Evolutionary conservation across 2,113 vertebrate species (phyloP).

Genomic region (Petromus typicus): DNA sequence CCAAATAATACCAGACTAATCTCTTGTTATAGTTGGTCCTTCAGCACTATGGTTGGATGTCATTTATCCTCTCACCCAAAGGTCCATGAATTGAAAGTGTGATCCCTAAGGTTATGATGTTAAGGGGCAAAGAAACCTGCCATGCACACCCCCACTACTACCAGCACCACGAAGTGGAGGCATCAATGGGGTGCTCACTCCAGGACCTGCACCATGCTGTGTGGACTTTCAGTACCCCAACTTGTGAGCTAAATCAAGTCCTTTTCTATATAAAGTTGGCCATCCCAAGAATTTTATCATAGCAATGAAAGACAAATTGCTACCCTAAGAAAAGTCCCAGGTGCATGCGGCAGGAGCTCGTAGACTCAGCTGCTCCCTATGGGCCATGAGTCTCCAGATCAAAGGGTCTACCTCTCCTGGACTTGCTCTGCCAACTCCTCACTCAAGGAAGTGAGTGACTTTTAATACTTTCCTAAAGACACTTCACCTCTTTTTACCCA

Average conservation of each 20-base stretch:
- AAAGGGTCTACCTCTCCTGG: neutral
- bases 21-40: neutral
- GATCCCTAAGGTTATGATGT: no score
- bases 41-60: neutral
- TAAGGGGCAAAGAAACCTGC: no score
- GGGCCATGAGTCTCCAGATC: neutral
- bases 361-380: neutral
- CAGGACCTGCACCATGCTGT: neutral
- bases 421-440: neutral
- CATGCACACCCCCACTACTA: neutral
- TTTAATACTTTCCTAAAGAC: neutral
- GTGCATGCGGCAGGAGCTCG: accelerated
- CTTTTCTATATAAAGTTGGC: neutral
- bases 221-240: neutral
- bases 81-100: neutral
- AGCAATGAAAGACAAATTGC: neutral
- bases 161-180: neutral
- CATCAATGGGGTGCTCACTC: no score
- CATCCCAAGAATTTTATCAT: no score
- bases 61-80: no score
- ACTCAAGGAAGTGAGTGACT: neutral
- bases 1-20: neutral
- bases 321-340: neutral
- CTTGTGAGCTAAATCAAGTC: neutral
- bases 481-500: neutral